Evolutionary conservation across 2,113 vertebrate genomes (phyloP).

Genomic region (Arenaria interpres): DNA sequence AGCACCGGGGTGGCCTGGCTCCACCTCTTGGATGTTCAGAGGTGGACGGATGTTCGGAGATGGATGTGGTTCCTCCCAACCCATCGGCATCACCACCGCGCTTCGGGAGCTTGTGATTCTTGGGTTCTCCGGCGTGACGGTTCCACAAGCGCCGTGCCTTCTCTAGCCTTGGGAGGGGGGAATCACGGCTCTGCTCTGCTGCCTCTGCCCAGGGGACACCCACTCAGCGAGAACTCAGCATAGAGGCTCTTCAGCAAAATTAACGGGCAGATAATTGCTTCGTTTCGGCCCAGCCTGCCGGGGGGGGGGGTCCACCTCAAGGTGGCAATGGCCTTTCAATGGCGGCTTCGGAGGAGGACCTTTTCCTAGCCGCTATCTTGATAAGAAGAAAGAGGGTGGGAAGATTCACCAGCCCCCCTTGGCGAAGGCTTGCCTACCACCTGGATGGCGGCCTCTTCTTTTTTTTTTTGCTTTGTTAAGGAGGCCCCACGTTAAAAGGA

Average conservation of each 20-base stretch:
- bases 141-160: not conserved
- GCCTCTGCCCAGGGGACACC: not conserved
- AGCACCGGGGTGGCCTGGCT: not conserved
- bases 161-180: not conserved
- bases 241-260: not conserved
- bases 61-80: not conserved
- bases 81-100: accelerated
- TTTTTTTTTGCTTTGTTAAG: not conserved
- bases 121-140: not conserved
- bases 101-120: accelerated
- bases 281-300: not conserved
- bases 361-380: not conserved
- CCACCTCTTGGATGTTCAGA: not conserved
- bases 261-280: not conserved
- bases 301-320: not conserved
- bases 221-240: not conserved
- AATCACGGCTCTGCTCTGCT: not conserved
- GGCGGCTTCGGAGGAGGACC: not conserved
- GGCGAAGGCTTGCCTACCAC: not conserved
- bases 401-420: not conserved
- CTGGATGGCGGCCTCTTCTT: not conserved
- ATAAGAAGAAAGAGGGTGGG: accelerated
- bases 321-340: not conserved
- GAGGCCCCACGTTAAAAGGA: not conserved
- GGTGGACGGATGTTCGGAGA: not conserved